Base-by-base conservation (phyloP, 2,797 vertebrate genomes). In the Crax fasciolata region DNA sequence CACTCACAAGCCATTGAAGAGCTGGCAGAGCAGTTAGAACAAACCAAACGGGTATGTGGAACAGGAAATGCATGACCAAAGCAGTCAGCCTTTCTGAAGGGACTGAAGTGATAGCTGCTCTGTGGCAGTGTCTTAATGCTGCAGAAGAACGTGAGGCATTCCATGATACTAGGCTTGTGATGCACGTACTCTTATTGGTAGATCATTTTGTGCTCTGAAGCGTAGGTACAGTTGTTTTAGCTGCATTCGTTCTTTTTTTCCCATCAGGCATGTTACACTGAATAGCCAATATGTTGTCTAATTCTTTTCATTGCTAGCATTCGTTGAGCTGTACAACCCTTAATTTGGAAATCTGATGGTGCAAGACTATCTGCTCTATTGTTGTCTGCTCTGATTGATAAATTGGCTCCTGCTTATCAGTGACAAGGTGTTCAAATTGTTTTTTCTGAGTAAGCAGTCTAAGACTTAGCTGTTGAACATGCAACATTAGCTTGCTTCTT, bases 11-110 rank as follows among this genome's bases (percentile, higher is more conserved):
- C 99, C 17, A 98, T 99, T 23, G 99, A 99, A 32, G 99, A 99
- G 93, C 98, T 99, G 72, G 99, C 99, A 1, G 99, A 99, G 91
- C 99, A 99, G 97, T 98, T 99, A 94, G 99, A 99, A 93, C 99
- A 99, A 97, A 98, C 99, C 1, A 99, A 99, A 96, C 98, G 99
- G 98, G 99, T 99, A 97, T 1, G 97, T 91, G 66, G 30, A 68
- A 46, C 38, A 32, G 44, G 77, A 93, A 84, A 11, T 35, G 19
- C 13, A 19, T 44, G 28, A 51, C 44, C n/a, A 81, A 39, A 83
- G 72, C 39, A 89, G 52, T 61, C 52, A 54, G 1, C 8, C 30
- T 66, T 5, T 46, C 73, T 79, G 46, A 89, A 87, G 28, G 35
- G 61, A 18, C 41, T 74, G 35, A 81, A 87, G 25, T 39, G 61